Conservation (phyloP, 1,140 invertebrate genomes). For the Drosophila navojoa region DNA sequence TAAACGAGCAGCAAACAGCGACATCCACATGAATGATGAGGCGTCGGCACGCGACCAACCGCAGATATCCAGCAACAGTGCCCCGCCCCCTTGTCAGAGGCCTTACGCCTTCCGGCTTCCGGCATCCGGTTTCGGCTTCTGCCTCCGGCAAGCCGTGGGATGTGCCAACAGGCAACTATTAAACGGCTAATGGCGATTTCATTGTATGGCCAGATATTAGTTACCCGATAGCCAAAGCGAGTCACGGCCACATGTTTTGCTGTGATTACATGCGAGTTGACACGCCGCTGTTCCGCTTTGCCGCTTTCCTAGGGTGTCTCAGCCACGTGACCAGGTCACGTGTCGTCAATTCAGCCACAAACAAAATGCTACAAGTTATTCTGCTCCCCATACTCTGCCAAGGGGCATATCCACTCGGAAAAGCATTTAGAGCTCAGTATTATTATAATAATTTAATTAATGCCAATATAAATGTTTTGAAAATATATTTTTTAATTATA, state of each 20-base stretch:
- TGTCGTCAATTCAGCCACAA: constrained; percentile 63
- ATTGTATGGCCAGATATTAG: constrained; percentile 55
- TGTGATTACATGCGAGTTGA: constrained; percentile 76
- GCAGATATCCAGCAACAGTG: constrained; percentile 28
- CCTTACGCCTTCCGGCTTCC: background rate
- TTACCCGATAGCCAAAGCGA: constrained; percentile 56
- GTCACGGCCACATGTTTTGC: constrained; percentile 73
- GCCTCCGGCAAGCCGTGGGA: constrained; percentile 39
- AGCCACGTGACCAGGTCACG: constrained; percentile 76
- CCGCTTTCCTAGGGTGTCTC: constrained; percentile 31
- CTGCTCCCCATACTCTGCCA: background rate
- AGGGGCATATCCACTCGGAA: background rate
- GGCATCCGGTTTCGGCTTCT: constrained; percentile 1
- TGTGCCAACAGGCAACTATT: constrained; percentile 64
- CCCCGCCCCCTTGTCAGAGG: background rate
- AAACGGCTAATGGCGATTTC: constrained; percentile 64
- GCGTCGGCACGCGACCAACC: constrained; percentile 67
- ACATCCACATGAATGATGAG: constrained; percentile 66
- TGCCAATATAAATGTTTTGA: too few species aligned
- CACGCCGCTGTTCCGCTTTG: constrained; percentile 50
- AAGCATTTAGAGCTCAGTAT: background rate
- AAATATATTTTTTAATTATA: too few species aligned
- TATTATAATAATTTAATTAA: too few species aligned
- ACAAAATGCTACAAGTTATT: constrained; percentile 46
- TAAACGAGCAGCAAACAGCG: constrained; percentile 49